Evolutionary conservation across 1,140 invertebrate species (phyloP), one percentile per base, ranked within the genome.

Genomic region (Asbolus verrucosus): DNA sequence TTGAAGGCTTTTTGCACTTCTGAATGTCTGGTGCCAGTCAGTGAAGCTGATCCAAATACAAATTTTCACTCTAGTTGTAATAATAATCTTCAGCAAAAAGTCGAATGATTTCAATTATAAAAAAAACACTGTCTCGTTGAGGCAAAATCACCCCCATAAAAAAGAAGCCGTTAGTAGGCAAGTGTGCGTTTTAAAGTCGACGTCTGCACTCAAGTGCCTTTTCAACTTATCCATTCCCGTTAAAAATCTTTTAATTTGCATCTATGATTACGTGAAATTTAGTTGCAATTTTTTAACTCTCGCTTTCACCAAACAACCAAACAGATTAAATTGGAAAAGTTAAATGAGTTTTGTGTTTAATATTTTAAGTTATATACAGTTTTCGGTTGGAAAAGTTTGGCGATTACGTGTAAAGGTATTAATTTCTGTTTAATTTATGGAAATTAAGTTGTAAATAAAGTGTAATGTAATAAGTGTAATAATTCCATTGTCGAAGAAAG

Each of bases 321-420:
- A 62, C 59, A 39, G 8, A 63, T 41, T 63, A 63, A 63, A 63
- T 63, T 63, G 36, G 61, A 41, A 63, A 63, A 63, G 61, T 63
- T 63, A 38, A 63, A 62, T 36, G 59, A 62, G 59, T 62, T 62
- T 62, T 36, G 31, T 62, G 59, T 62, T 62, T 62, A 62, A 38
- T 62, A 60, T 62, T 62, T 62, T 33, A 62, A 62, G 15, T 39
- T 62, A 13, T 11, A 18, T 8, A 4, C 27, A 21, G 13, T 62
- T 33, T 38, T 18, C n/a, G n/a, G 39, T 16, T 3, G 39, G 8
- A 27, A 50, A 54, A 54, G 46, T 54, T 54, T n/a, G 8, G 19
- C 46, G 46, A 54, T 54, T 54, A 27, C 46, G 46, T 54, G 19
- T 54, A 54, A 54, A 27, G 18, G 46, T 54, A 54, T 54, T 54